Evolutionary conservation across 2,113 vertebrate species (phyloP).

Genomic region (rat (Rattus norvegicus)): GRCr8 NC_086026.1:69507501-69508000

Average conservation of each 20-base stretch:
- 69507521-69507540: background rate
- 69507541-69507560: background rate
- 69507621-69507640: background rate
- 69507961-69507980: background rate
- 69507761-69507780: background rate
- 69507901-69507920: background rate
- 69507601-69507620: background rate
- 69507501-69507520: background rate
- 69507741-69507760: background rate
- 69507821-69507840: background rate
- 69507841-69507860: background rate
- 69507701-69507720: background rate
- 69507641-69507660: background rate
- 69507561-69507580: constrained; percentile 44
- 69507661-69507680: background rate
- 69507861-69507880: background rate
- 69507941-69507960: background rate
- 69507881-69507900: background rate
- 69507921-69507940: background rate
- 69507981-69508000: background rate
- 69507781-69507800: background rate
- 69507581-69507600: background rate
- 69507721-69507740: background rate
- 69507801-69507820: background rate
- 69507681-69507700: background rate